These are phyloP conservation scores for Uromys caudimaculatus DNA, from an alignment of 2,797 vertebrate species.

Conservation along the genomic window DNA sequence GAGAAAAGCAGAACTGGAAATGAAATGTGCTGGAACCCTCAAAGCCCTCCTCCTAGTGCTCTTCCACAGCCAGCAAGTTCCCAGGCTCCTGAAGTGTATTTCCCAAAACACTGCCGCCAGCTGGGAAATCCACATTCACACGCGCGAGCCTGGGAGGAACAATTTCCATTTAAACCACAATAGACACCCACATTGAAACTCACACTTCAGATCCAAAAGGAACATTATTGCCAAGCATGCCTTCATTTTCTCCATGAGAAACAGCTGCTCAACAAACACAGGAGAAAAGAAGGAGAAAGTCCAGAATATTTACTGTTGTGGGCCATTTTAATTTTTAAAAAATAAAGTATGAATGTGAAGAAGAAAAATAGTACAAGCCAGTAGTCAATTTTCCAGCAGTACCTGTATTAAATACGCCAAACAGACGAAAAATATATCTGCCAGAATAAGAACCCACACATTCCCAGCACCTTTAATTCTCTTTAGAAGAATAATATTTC, in stretches of 20 bases:
- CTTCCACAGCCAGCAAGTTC: not conserved
- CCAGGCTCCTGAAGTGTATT: not conserved
- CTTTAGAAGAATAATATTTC: not conserved
- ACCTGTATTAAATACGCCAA: not conserved
- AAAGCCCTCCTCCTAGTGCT: not conserved
- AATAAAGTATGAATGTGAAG: not conserved
- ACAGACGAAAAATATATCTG: not conserved
- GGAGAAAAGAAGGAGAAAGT: not conserved
- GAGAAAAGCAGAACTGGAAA: not conserved
- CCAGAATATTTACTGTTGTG: not conserved
- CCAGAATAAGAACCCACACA: not conserved
- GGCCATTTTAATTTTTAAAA: slow-evolving; percentile 32
- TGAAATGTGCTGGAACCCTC: not conserved
- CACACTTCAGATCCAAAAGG: not conserved
- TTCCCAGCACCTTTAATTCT: not conserved
- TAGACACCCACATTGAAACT: not conserved
- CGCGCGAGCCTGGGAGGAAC: not conserved
- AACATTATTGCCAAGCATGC: not conserved
- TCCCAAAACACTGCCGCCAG: not conserved
- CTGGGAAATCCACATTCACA: not conserved
- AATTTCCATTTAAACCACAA: not conserved
- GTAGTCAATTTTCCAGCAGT: not conserved
- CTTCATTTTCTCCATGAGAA: slow-evolving; percentile 8
- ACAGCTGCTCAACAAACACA: not conserved
- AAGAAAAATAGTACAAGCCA: not conserved